Conservation (phyloP, 2,113 vertebrate species). For the Morphnarchus princeps region DNA sequence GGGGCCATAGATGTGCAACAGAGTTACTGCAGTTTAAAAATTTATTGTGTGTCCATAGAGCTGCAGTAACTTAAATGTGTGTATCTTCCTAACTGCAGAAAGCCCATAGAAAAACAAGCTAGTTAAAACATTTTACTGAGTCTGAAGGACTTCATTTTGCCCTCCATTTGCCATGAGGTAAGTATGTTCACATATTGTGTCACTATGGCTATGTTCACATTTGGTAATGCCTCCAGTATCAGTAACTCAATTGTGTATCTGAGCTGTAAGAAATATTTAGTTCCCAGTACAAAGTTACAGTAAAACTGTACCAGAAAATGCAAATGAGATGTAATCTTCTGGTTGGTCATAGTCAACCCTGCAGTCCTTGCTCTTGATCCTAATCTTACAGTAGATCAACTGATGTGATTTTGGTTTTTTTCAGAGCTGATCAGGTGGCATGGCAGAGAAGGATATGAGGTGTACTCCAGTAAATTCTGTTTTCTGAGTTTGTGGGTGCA, state of each 20-base stretch:
- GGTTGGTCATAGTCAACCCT: background rate
- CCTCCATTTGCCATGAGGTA: background rate
- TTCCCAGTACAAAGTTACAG: background rate
- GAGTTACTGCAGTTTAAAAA: background rate
- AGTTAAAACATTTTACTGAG: background rate
- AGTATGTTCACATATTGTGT: background rate
- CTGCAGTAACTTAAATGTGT: background rate
- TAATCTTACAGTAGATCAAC: background rate
- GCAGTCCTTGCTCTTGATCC: background rate
- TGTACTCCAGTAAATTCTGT: background rate
- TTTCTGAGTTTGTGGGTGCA: background rate
- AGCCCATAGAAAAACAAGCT: background rate
- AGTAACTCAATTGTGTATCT: background rate
- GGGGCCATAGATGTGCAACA: background rate
- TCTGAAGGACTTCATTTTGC: background rate
- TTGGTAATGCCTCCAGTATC: background rate
- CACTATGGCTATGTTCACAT: background rate
- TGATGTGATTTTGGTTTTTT: rapidly evolving
- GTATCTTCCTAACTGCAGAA: background rate
- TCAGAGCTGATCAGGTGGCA: background rate
- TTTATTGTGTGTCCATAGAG: background rate
- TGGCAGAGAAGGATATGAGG: background rate
- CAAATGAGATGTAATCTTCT: background rate
- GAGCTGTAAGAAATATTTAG: background rate
- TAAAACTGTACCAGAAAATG: background rate